Base-by-base conservation (phyloP, 2,888 invertebrate genomes). In the Drosophila hamatofila region DNA sequence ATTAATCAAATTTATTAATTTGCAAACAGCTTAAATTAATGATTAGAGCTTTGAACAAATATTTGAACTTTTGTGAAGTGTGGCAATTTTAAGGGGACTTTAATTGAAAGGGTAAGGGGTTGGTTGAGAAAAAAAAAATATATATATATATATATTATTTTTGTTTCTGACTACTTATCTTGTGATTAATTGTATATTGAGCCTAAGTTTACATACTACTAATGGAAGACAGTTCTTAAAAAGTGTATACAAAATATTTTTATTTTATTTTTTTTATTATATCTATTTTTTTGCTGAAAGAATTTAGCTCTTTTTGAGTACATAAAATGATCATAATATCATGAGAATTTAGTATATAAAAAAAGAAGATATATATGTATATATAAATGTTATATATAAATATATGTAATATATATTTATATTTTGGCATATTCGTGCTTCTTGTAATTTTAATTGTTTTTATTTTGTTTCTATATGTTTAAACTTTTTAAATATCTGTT, bases 1-100 rank as follows among this genome's bases (percentile, higher is more conserved):
- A 65, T 66, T 54, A 64, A 65, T 63, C 33, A 63, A 23, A 11
- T 21, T 16, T 8, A 30, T 16, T 27, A n/a, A 18, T 30, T 42
- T 42, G 56, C 25, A 18, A 57, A 42, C 8, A 5, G 44, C 44
- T 25, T 16, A 23, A 56, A 33, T 33, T 25, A 44, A 57, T 57
- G 44, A 57, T 16, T 21, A 5, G 14, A 35, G 21, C 16, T 11
- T 21, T 18, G 4, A 14, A 35, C 16, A 37, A 11, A 37, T 35
- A 37, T 37, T 52, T 52, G n/a, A 23, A 23, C 12, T 18, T 30
- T 30, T 27, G 7, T 30, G 7, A 30, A 42, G 41, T 21, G 41
- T 42, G 41, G 41, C 41, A 39, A n/a, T n/a, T 16, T 39, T 16
- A n/a, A 21, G n/a, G 46, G 9, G 27, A 2, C 1, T 18, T 30